Evolutionary conservation across 2,888 invertebrate species (phyloP).

Genomic region (Amiota minor): DNA sequence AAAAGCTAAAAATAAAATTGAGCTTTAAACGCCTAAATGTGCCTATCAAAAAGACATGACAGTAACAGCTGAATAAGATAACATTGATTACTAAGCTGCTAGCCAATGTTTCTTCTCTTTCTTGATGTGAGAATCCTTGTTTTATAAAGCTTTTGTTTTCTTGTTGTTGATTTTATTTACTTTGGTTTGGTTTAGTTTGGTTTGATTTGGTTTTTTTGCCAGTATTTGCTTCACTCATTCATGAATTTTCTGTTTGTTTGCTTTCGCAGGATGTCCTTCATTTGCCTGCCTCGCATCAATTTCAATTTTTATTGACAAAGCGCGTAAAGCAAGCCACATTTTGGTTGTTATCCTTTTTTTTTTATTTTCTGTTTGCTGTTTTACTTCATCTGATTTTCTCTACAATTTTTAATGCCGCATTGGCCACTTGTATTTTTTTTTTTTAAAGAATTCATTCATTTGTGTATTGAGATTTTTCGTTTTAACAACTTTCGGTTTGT

Average conservation of each 20-base stretch:
- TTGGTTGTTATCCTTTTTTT: conserved; percentile 29
- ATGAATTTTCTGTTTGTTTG: too few species aligned
- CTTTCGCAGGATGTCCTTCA: too few species aligned
- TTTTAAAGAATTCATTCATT: conserved; percentile 17
- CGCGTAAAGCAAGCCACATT: conserved; percentile 3
- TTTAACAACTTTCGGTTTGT: conserved; percentile 49
- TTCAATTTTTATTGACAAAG: conserved; percentile 64
- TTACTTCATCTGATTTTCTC: conserved; percentile 51
- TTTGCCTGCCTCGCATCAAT: conserved; percentile 58
- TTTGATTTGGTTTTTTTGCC: neutral
- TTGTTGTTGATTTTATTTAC: conserved; percentile 45
- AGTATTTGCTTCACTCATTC: too few species aligned
- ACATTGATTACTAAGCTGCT: neutral
- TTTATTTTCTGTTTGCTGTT: conserved; percentile 38
- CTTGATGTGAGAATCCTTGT: too few species aligned
- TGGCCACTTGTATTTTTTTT: conserved; percentile 18
- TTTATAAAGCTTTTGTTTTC: conserved; percentile 12
- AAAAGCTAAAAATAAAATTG: conserved; percentile 20
- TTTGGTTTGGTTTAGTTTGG: conserved; percentile 35
- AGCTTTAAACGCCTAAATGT: neutral
- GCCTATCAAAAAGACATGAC: conserved; percentile 4
- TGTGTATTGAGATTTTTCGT: neutral
- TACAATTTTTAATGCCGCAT: conserved; percentile 48
- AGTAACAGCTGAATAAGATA: neutral
- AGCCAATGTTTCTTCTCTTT: too few species aligned